A percentile compares a stretch with the other conserved stretches of the same genome.
Evolutionary conservation across 1,140 invertebrate species (phyloP).

Genomic region (Magallana gigas): DNA sequence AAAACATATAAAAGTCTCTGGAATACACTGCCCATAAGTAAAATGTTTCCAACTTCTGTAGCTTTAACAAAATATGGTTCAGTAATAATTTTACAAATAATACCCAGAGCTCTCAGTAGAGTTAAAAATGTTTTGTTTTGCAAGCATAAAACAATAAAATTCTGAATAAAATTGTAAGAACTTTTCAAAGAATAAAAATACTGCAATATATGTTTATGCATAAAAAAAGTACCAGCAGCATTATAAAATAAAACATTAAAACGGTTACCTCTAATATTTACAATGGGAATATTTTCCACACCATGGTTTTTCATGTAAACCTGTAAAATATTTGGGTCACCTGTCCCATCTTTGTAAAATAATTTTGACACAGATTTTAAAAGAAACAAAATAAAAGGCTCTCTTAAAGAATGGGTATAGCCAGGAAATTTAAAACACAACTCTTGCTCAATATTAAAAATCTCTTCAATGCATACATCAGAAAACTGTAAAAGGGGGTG

Average conservation of each 20-base stretch:
- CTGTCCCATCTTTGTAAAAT: no score
- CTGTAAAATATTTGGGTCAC: no score
- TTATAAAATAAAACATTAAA: no score
- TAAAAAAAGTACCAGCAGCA: no score
- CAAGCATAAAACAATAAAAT: no score
- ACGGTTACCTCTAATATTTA: no score
- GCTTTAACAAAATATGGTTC: slow-evolving; percentile 12
- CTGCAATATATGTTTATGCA: no score
- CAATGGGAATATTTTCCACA: no score
- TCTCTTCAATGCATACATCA: slow-evolving; percentile 35
- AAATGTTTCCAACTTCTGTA: neutral
- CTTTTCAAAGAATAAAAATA: no score
- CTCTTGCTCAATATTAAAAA: slow-evolving; percentile 19
- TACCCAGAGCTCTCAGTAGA: neutral
- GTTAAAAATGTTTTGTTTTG: neutral
- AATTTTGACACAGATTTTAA: no score
- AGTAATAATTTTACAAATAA: slow-evolving; percentile 39
- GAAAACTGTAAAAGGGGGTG: slow-evolving; percentile 48
- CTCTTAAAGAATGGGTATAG: neutral
- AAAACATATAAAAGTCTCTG: slow-evolving; percentile 8
- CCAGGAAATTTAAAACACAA: neutral
- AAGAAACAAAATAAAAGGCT: neutral
- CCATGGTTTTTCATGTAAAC: no score
- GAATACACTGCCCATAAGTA: neutral
- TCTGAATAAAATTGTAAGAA: no score